Evolutionary conservation across 2,888 invertebrate species (phyloP), one percentile per base, ranked within the genome.

Genomic region (Ptilodon capucinus): DNA sequence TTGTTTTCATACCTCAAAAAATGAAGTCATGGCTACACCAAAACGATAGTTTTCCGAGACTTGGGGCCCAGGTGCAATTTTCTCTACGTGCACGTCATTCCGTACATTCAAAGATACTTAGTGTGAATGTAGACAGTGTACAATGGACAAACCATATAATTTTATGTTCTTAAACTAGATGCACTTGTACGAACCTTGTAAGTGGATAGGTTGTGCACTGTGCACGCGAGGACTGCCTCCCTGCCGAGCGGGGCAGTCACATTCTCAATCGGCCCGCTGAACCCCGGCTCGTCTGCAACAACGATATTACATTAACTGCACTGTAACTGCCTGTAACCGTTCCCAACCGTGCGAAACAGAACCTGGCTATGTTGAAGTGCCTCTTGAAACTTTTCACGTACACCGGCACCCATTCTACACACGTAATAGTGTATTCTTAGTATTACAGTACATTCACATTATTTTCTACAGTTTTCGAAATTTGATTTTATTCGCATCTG

Each of bases 171-270:
- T 23, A 43, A 35, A 13, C 11, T 43, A 9, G 25, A 19, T 11
- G n/a, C n/a, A 39, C 7, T 25, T 16, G 40, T 48, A 62, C 65
- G 80, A 89, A 97, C 97, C 95, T 97, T 97, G 78, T 95, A 97
- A 14, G 94, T 92, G 48, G 94, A 95, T 50, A 97, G 92, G 82
- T 96, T 96, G 81, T 97, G 95, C 7, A 97, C 97, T 42, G 94
- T 91, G 79, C 97, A 97, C 41, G 95, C 94, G 43, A 97, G 92
- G 43, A 95, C 92, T 5, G 96, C 97, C 84, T 97, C 97, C 52
- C 97, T 92, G 38, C 97, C 96, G 46, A 97, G 94, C 11, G 97
- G 94, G 8, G 95, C 94, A 6, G 97, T 97, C 65, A 96, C 95
- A 87, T 97, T 97, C 62, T 93, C 89, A 71, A 97, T 96, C 44